These are phyloP conservation scores for Parthenolecanium corni DNA, from an alignment of 2,888 invertebrate species.

Conservation along the genomic window DNA sequence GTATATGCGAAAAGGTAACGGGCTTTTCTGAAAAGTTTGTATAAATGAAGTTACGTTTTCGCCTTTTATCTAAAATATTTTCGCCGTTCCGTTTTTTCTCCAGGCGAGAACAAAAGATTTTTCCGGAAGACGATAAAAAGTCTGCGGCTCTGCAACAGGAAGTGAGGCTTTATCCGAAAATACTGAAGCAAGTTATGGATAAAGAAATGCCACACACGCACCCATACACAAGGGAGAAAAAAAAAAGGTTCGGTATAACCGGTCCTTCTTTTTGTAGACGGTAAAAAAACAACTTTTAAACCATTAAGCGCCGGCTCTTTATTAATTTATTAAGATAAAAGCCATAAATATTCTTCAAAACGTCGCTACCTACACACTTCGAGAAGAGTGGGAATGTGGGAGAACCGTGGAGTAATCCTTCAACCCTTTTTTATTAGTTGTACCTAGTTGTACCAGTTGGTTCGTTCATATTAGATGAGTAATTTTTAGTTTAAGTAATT, in stretches of 20 bases:
- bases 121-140: slow-evolving; percentile 25
- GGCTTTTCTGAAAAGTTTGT: slow-evolving; percentile 14
- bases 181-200: neutral
- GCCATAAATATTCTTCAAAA: slow-evolving; percentile 20
- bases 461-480: too few species aligned
- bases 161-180: slow-evolving; percentile 17
- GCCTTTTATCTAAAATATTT: slow-evolving; percentile 20
- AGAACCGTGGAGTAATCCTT: too few species aligned
- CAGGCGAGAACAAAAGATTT: slow-evolving; percentile 16
- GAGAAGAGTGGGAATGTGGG: too few species aligned
- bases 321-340: slow-evolving; percentile 27
- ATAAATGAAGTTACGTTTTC: slow-evolving; percentile 21
- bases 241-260: slow-evolving; percentile 20
- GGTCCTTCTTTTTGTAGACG: slow-evolving; percentile 13
- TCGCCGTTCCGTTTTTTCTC: slow-evolving; percentile 20
- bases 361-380: too few species aligned
- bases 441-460: too few species aligned
- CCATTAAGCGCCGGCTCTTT: slow-evolving; percentile 17
- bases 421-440: too few species aligned
- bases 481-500: too few species aligned
- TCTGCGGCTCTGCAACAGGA: slow-evolving; percentile 23
- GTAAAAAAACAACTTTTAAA: slow-evolving; percentile 15
- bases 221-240: neutral
- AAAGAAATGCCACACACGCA: too few species aligned
- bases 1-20: slow-evolving; percentile 3